Conservation (phyloP, 1,140 invertebrate genomes). For the Drosophila pandora region DNA sequence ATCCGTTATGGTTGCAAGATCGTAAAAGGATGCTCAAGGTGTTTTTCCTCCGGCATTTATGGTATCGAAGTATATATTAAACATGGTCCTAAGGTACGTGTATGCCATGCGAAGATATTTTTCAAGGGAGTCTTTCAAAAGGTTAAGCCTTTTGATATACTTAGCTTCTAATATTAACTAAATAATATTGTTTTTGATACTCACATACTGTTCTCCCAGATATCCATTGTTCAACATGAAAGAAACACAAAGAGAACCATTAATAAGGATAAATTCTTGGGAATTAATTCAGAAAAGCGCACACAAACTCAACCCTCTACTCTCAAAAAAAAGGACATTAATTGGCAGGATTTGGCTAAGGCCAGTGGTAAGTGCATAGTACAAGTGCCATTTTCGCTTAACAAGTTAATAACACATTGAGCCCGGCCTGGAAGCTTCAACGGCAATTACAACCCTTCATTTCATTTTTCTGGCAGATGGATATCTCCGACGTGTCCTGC, state of each 20-base stretch:
- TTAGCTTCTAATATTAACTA: neutral
- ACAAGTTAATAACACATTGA: slow-evolving; percentile 73
- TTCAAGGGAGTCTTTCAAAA: neutral
- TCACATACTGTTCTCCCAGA: slow-evolving; percentile 47
- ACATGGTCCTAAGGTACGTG: neutral
- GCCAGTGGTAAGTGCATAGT: slow-evolving; percentile 32
- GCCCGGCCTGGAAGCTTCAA: slow-evolving; percentile 44
- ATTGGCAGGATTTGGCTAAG: slow-evolving; percentile 38
- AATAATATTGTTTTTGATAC: slow-evolving; percentile 12
- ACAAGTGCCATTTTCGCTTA: slow-evolving; percentile 63
- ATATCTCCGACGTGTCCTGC: slow-evolving; percentile 19
- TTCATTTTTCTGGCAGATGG: slow-evolving; percentile 65
- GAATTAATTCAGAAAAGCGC: slow-evolving; percentile 20
- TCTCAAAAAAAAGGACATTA: slow-evolving; percentile 13
- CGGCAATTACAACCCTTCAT: slow-evolving; percentile 63
- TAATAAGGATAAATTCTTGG: slow-evolving; percentile 19
- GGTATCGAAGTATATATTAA: neutral
- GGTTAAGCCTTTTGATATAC: neutral
- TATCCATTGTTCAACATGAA: slow-evolving; percentile 15
- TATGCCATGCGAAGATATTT: neutral
- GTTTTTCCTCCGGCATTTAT: slow-evolving; percentile 40
- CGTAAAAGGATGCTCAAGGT: slow-evolving; percentile 72
- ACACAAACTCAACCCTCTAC: slow-evolving; percentile 32
- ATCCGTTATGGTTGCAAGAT: slow-evolving; percentile 66
- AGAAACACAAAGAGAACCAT: slow-evolving; percentile 24